Percentiles rank a stretch among this genome's conserved stretches.
phyloP scores from a whole-genome alignment of 1,140 invertebrate species.

The Solenopsis invicta region DNA sequence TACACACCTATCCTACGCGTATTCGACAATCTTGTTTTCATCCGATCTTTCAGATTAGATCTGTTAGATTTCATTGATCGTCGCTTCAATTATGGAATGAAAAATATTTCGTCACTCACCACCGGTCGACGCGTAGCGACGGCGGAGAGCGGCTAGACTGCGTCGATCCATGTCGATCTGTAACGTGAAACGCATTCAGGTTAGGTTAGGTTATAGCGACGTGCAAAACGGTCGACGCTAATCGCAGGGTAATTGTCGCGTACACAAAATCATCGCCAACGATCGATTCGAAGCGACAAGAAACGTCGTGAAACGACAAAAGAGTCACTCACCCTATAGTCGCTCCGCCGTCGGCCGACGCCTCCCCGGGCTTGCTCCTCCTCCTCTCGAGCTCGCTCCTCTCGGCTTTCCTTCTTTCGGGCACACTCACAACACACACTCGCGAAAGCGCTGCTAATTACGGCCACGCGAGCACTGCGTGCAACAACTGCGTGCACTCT shows the following conservation, averaged over 20 bases:
- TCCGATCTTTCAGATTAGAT: not conserved
- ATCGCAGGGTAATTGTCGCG: not conserved
- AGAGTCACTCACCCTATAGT: not conserved
- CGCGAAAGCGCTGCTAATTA: not conserved
- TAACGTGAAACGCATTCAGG: not conserved
- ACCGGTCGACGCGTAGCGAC: not conserved
- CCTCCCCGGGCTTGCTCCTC: not conserved
- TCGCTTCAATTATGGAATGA: not conserved
- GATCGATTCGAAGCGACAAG: not conserved
- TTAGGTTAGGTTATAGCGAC: not conserved
- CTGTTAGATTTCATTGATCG: conserved; percentile 3
- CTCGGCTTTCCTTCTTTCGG: not conserved
- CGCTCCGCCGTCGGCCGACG: not conserved
- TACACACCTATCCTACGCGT: not conserved
- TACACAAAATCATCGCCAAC: not conserved
- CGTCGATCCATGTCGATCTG: not conserved
- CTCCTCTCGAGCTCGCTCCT: not conserved
- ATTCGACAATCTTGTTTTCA: not conserved
- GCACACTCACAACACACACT: not conserved
- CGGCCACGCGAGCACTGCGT: not conserved
- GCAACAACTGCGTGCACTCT: no score
- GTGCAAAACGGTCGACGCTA: not conserved
- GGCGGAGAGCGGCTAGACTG: not conserved
- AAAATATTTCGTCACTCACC: not conserved
- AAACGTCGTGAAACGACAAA: not conserved